A percentile compares a stretch with the other conserved stretches of the same genome.
These are phyloP conservation scores for Podarcis raffonei DNA, from an alignment of 2,113 vertebrate genomes.

Conservation along the genomic window DNA sequence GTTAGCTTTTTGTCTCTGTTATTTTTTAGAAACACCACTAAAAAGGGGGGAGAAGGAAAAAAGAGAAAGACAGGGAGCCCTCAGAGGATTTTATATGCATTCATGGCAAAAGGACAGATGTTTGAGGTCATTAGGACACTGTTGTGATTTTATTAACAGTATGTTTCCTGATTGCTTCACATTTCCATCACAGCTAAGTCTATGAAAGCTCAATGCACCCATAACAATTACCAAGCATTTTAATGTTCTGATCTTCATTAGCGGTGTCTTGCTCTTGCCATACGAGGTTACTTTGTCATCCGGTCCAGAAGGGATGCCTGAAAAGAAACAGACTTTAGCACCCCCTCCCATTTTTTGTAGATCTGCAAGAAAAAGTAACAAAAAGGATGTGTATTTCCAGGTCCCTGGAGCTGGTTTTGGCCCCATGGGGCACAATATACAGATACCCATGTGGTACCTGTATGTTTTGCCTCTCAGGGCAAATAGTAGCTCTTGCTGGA, in stretches of 20 bases:
- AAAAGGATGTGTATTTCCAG: not conserved
- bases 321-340: slow-evolving; percentile 14
- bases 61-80: not conserved
- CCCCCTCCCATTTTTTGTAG: too few species aligned
- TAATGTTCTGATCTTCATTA: slow-evolving; percentile 40
- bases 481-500: not conserved
- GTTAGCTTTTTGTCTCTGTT: not conserved
- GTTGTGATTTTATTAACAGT: slow-evolving; percentile 44
- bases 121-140: slow-evolving; percentile 28
- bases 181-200: slow-evolving; percentile 37
- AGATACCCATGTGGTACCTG: not conserved
- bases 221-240: slow-evolving; percentile 10
- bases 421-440: not conserved
- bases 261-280: not conserved
- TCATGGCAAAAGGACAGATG: slow-evolving; percentile 13
- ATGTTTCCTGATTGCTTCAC: slow-evolving; percentile 3
- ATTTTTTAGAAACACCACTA: not conserved
- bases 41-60: not conserved
- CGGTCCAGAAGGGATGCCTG: not conserved
- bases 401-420: not conserved
- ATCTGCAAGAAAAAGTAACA: not conserved
- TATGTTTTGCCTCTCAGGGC: not conserved
- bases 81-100: slow-evolving; percentile 7
- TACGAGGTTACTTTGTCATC: slow-evolving; percentile 3
- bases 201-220: not conserved